Evolutionary conservation across 2,113 vertebrate genomes (phyloP).

Genomic region (Rynchops niger): DNA sequence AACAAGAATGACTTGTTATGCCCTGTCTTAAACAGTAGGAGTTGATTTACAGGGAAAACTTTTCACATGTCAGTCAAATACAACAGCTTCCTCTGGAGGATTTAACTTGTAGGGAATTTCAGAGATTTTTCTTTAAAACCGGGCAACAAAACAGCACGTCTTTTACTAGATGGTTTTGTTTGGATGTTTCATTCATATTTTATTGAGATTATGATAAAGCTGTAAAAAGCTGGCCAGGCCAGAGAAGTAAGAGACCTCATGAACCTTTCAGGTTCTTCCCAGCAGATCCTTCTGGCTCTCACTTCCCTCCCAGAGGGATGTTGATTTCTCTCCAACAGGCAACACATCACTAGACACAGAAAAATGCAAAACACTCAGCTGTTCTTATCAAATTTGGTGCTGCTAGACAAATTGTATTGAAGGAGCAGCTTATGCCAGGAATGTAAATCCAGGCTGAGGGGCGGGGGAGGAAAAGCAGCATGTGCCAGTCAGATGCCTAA

Average conservation of each 20-base stretch:
- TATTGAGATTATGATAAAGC: background rate
- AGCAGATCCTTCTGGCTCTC: background rate
- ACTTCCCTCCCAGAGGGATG: background rate
- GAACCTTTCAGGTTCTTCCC: background rate
- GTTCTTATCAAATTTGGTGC: background rate
- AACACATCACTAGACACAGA: background rate
- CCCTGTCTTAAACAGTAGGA: background rate
- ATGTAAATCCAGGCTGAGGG: constrained; percentile 23
- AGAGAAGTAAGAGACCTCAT: background rate
- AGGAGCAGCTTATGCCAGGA: constrained; percentile 17
- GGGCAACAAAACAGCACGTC: background rate
- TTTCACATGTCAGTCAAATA: background rate
- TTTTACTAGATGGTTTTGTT: background rate
- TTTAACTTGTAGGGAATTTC: background rate
- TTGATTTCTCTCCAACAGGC: background rate
- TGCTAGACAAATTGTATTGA: background rate
- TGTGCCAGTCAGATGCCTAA: background rate
- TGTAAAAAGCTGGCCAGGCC: background rate
- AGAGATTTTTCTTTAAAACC: background rate
- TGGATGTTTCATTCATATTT: background rate
- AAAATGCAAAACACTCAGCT: constrained; percentile 19
- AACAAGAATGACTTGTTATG: background rate
- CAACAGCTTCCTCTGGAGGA: background rate
- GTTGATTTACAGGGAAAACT: background rate
- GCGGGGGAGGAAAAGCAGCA: background rate